These are phyloP conservation scores for Heliconius hortense DNA, from an alignment of 2,888 invertebrate species.

Conservation along the genomic window DNA sequence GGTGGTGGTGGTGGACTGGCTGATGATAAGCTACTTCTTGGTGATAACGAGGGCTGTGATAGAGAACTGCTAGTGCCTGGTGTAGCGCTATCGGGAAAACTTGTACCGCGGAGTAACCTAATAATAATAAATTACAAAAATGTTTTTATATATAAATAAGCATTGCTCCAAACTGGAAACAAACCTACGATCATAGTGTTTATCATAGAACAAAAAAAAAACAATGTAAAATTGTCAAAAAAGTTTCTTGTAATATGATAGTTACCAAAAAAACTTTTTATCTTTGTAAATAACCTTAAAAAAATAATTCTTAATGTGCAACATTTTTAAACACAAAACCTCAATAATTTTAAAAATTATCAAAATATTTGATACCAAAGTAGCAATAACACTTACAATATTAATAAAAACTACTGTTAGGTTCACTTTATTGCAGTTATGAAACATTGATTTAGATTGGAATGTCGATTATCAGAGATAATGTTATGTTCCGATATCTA, in stretches of 20 bases:
- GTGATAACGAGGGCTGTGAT: constrained; percentile 92
- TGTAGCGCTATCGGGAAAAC: constrained; percentile 78
- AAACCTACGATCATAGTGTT: neutral
- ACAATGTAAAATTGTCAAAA: no score
- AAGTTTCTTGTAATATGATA: no score
- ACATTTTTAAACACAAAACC: constrained; percentile 1
- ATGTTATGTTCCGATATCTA: constrained; percentile 5
- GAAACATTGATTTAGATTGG: constrained; percentile 22
- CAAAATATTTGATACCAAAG: neutral
- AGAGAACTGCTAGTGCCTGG: constrained; percentile 85
- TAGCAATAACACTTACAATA: neutral
- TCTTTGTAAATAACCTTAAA: no score
- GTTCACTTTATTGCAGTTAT: neutral
- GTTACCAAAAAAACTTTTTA: no score
- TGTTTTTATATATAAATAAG: neutral
- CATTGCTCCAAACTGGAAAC: neutral
- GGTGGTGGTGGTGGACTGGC: constrained; percentile 90
- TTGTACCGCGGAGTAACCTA: constrained; percentile 82
- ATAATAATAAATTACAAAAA: neutral
- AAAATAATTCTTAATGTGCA: neutral
- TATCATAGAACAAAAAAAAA: neutral
- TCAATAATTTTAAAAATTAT: neutral
- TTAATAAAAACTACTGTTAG: constrained; percentile 9
- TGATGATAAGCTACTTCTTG: constrained; percentile 92
- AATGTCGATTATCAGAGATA: constrained; percentile 21